These are phyloP conservation scores for Aphaenogaster floridana DNA, from an alignment of 1,140 invertebrate genomes.

Conservation along the genomic window DNA sequence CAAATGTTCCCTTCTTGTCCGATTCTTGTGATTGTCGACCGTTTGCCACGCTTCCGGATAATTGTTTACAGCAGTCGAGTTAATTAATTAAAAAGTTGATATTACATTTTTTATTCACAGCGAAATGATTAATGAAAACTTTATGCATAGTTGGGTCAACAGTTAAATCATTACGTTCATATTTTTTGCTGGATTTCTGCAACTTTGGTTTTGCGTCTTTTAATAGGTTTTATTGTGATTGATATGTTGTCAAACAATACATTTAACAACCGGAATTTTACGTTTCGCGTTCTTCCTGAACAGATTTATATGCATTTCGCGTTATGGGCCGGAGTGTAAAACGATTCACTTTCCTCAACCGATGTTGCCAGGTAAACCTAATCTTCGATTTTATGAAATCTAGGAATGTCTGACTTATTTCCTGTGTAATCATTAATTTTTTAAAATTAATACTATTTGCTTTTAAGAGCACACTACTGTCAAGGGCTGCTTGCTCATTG, in stretches of 20 bases:
- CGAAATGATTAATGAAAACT: background rate
- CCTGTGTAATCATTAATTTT: background rate
- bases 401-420: background rate
- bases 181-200: background rate
- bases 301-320: background rate
- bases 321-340: background rate
- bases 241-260: conserved; percentile 7
- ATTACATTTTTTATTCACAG: background rate
- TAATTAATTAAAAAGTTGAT: background rate
- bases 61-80: conserved; percentile 13
- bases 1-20: background rate
- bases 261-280: background rate
- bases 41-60: conserved; percentile 3
- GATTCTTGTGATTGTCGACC: background rate
- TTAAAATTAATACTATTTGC: background rate
- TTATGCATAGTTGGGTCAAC: background rate
- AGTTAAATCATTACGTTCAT: background rate
- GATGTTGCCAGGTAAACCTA: conserved; percentile 34
- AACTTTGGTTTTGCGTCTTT: background rate
- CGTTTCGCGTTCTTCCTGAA: background rate
- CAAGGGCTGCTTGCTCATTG: background rate
- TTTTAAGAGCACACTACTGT: background rate
- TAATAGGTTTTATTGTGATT: background rate
- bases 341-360: background rate
- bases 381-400: background rate